A percentile compares a stretch with the other conserved stretches of the same genome.
Conservation (phyloP, 2,797 vertebrate species). For the Knipowitschia caucasica region DNA sequence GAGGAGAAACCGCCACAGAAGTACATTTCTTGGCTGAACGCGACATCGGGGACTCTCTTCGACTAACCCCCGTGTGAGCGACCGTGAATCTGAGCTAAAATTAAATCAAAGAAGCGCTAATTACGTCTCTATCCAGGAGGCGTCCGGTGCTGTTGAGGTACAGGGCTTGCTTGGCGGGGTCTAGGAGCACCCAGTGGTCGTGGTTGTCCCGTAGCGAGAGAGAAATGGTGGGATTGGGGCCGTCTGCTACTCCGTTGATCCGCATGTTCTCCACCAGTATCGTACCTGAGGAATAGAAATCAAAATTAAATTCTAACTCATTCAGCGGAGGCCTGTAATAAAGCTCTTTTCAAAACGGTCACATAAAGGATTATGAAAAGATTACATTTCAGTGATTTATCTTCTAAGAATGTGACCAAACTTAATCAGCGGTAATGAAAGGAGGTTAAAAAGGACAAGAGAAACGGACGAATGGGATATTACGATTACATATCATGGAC, state of each 20-base stretch:
- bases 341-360: not conserved
- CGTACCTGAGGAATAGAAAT: conserved; percentile 74
- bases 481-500: not conserved
- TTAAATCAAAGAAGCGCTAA: conserved; percentile 1
- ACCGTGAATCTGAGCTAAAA: not conserved
- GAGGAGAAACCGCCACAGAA: not conserved
- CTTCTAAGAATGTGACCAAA: not conserved
- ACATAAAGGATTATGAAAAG: not conserved
- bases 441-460: not conserved
- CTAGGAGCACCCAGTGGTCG: conserved; percentile 87
- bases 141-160: conserved; percentile 90
- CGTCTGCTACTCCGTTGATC: conserved; percentile 87
- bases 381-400: not conserved
- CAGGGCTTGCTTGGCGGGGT: conserved; percentile 82
- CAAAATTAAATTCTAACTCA: not conserved
- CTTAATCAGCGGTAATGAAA: not conserved
- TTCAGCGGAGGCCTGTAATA: not conserved
- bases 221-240: conserved; percentile 84
- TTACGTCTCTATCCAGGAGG: conserved; percentile 89
- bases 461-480: not conserved
- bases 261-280: conserved; percentile 91
- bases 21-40: conserved; percentile 8
- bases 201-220: conserved; percentile 85
- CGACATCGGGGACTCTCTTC: not conserved
- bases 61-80: not conserved